These are phyloP conservation scores for Temnothorax ravouxi DNA, from an alignment of 2,888 invertebrate species.

Conservation along the genomic window DNA sequence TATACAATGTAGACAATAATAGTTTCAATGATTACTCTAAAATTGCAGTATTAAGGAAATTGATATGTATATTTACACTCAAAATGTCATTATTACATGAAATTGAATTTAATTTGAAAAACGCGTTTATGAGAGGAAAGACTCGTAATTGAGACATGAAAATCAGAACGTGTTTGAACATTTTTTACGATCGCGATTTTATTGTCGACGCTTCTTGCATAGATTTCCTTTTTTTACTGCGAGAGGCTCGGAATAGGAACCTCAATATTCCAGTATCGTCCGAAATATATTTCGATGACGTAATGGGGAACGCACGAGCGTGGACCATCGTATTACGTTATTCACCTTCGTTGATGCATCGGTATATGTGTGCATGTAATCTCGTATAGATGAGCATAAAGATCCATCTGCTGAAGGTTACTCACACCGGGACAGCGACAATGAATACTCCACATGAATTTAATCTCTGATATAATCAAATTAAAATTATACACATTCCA, in stretches of 20 bases:
- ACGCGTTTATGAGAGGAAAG: neutral
- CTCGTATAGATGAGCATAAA: slow-evolving; percentile 23
- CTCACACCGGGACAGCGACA: slow-evolving; percentile 1
- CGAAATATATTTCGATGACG: slow-evolving; percentile 76
- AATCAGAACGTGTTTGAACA: slow-evolving; percentile 27
- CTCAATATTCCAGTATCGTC: slow-evolving; percentile 62
- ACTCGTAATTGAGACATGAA: neutral
- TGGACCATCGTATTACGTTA: slow-evolving; percentile 69
- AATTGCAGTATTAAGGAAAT: neutral
- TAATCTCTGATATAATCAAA: slow-evolving; percentile 6
- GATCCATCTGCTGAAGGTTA: slow-evolving; percentile 41
- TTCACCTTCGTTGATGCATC: slow-evolving; percentile 62
- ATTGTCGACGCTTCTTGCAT: slow-evolving; percentile 14
- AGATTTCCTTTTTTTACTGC: slow-evolving; percentile 41
- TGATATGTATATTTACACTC: neutral
- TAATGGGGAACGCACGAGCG: slow-evolving; percentile 55
- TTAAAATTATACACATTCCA: neutral
- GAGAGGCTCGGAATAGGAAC: slow-evolving; percentile 19
- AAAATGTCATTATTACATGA: neutral
- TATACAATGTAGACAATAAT: neutral
- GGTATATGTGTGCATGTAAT: slow-evolving; percentile 1
- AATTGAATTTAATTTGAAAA: slow-evolving; percentile 24
- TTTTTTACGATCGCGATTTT: slow-evolving; percentile 27
- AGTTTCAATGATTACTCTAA: neutral
- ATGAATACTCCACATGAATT: slow-evolving; percentile 5